Evolutionary conservation across 2,113 vertebrate genomes (phyloP), one percentile per base, ranked within the genome.

Genomic region (Cyanoramphus novaezelandiae): DNA sequence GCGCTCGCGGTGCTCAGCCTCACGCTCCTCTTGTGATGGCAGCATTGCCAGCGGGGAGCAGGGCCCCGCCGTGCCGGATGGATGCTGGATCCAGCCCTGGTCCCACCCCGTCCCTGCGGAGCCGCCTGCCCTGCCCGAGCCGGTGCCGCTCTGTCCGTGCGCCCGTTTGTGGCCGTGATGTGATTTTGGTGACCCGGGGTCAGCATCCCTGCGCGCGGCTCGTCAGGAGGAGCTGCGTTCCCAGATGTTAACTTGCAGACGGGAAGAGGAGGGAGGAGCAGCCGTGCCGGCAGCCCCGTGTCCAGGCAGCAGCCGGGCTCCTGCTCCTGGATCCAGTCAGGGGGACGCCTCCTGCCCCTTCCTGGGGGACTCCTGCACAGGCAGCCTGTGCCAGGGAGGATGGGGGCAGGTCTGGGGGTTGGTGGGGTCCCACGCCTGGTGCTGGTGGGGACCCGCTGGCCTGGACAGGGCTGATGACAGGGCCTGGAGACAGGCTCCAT

Each of bases 401-500:
- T n/a, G 16, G 25, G 6, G 65, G 35, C 20, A 21, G n/a, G 5
- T 41, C 55, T 20, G 33, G 47, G n/a, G 24, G 41, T 17, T 21
- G 53, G 29, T 39, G 24, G 24, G 79, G n/a, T 55, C 53, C 29
- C 11, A 33, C 31, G 33, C 3, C 53, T 57, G 53, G 31, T n/a
- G 55, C 55, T 57, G 55, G 55, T n/a, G 57, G 33, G 57, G 57
- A 41, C 29, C 28, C 2, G 37, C 43, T 53, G 5, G 1, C 14
- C 15, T 19, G 57, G 57, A 29, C 3, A 20, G 1, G 3, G 27
- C 57, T 57, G 60, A n/a, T 62, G 55, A 8, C 23, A 4, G 7
- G 0, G 3, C 20, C 9, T 23, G 29, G 46, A n/a, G 21, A 31
- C 62, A 24, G 39, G 20, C 9, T 68, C 41, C 8, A 2, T 9